Evolutionary conservation across 2,113 vertebrate species (phyloP), one percentile per base, ranked within the genome.

Genomic region (Urocynchramus pylzowi): DNA sequence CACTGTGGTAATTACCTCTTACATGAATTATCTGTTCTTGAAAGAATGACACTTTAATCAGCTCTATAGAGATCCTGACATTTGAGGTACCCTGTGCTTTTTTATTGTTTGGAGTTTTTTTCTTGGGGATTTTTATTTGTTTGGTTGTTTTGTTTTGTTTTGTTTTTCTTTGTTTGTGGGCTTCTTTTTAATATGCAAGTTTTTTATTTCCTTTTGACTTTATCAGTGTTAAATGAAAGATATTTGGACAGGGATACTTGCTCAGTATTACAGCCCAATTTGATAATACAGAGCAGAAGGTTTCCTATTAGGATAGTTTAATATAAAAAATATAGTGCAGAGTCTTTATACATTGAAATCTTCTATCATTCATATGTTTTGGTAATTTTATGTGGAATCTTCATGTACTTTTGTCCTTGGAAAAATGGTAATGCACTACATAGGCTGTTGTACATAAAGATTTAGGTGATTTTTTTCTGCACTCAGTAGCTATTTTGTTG

Each of bases 31-130:
- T 56, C 18, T 81, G 7, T 45, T 63, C 35, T n/a, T 65, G 44
- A 37, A 90, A 59, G 26, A 80, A 27, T 59, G 85, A 37, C 44
- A 68, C 13, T 86, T 83, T 64, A 60, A 68, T 50, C 11, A 13
- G 14, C 10, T 30, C 6, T 76, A 4, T 9, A 31, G 9, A 33
- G 15, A 59, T n/a, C 31, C 5, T 26, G 50, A 22, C 15, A n/a
- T 59, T 53, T 63, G 19, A 75, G 6, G 16, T 19, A 5, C 3
- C 2, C 18, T 20, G 26, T n/a, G 16, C 0, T 13, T 63, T 77
- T 75, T 79, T n/a, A 5, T n/a, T 65, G 8, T 31, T 56, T 33
- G 6, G 11, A 20, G 11, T 1, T 50, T 13, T 54, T 81, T 70
- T 21, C 16, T 16, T 7, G 11, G 10, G 2, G 1, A 19, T 22